Conservation (phyloP, 1,140 invertebrate genomes). For the Mercenaria mercenaria region DNA sequence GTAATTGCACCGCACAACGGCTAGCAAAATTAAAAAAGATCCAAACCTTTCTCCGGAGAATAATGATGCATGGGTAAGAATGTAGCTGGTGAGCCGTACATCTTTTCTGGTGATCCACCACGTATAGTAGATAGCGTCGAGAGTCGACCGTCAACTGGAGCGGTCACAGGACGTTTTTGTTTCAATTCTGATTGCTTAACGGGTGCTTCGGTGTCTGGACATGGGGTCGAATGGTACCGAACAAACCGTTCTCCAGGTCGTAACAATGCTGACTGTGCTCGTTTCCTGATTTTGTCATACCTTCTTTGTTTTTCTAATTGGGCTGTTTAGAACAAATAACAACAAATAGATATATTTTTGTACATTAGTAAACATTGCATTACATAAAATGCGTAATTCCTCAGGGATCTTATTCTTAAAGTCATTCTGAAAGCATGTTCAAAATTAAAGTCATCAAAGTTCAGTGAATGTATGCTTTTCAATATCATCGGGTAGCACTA, state of each 20-base stretch:
- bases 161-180: background rate
- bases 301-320: constrained; percentile 37
- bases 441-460: no score
- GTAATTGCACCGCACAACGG: no score
- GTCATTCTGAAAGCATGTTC: no score
- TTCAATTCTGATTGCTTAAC: background rate
- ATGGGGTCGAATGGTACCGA: background rate
- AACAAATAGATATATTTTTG: no score
- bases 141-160: background rate
- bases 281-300: background rate
- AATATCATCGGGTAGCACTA: no score
- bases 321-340: constrained; percentile 15
- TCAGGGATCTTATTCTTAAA: no score
- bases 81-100: background rate
- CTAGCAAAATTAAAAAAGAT: background rate
- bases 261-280: constrained; percentile 37
- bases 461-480: no score
- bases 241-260: constrained; percentile 55
- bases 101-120: background rate
- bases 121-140: background rate
- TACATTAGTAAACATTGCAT: no score
- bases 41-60: background rate
- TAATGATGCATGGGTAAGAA: background rate
- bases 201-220: background rate
- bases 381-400: no score